Evolutionary conservation across 2,797 vertebrate genomes (phyloP).

Genomic region (Alouatta caraya): DNA sequence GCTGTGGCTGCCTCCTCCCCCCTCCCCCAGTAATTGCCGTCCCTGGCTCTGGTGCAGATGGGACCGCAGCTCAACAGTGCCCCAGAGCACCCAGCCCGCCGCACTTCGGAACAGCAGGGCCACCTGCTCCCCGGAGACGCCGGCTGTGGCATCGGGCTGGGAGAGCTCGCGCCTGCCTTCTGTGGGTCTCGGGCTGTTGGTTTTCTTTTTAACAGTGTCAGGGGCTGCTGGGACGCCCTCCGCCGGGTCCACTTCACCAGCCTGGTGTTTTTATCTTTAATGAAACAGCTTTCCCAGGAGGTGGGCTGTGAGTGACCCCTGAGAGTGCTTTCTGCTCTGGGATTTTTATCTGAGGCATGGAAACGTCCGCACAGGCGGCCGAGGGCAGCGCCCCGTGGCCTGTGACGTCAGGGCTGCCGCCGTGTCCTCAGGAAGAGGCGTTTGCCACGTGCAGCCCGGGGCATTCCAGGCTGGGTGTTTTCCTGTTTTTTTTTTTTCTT

Average conservation of each 20-base stretch:
- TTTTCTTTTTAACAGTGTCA: not conserved
- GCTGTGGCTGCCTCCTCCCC: not conserved
- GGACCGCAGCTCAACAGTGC: not conserved
- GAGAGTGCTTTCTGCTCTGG: not conserved
- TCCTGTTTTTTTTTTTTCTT: not conserved
- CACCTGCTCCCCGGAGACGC: accelerated
- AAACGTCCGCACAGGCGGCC: not conserved
- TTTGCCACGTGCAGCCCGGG: accelerated
- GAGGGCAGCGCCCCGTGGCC: not conserved
- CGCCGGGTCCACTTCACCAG: not conserved
- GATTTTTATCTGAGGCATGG: not conserved
- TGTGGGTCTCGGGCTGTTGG: not conserved
- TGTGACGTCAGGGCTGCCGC: not conserved
- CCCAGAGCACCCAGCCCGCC: not conserved
- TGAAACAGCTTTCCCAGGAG: not conserved
- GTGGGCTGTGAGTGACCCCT: not conserved
- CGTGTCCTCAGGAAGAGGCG: not conserved
- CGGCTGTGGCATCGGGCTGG: not conserved
- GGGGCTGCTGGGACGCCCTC: accelerated
- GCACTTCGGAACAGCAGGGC: not conserved
- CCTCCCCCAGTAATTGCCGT: not conserved
- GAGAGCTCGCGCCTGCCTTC: not conserved
- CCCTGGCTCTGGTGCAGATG: not conserved
- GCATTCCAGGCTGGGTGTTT: accelerated
- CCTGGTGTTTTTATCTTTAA: not conserved